A percentile compares a stretch with the other conserved stretches of the same genome.
phyloP scores from a whole-genome alignment of 2,888 invertebrate genomes.

The Lymantria dispar region DNA sequence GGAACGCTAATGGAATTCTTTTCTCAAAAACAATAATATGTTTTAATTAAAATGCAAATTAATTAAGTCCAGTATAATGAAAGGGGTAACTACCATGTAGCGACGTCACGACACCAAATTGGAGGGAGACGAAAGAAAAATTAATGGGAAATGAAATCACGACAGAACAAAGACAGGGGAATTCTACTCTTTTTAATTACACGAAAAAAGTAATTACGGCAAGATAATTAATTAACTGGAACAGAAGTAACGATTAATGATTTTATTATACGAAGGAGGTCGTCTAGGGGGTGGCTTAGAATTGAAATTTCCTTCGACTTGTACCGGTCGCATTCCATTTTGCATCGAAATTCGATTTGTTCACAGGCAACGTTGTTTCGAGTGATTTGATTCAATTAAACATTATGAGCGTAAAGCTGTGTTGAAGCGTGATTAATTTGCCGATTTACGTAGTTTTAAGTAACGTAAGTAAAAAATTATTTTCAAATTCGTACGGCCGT shows the following conservation, averaged over 20 bases:
- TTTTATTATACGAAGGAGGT: constrained; percentile 82
- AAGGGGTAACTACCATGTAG: constrained; percentile 79
- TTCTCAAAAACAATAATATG: constrained; percentile 66
- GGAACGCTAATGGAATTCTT: constrained; percentile 45
- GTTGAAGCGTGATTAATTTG: constrained; percentile 48
- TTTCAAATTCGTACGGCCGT: constrained; percentile 19
- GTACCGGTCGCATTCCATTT: constrained; percentile 54
- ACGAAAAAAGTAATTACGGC: constrained; percentile 82
- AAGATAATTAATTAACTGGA: constrained; percentile 83
- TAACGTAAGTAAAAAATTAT: constrained; percentile 28
- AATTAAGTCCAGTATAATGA: constrained; percentile 78
- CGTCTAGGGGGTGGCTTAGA: constrained; percentile 59
- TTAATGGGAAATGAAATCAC: constrained; percentile 82
- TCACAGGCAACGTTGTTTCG: constrained; percentile 56
- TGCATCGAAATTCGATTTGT: constrained; percentile 68
- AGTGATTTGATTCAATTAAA: constrained; percentile 71
- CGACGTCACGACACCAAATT: constrained; percentile 77
- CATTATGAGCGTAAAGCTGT: constrained; percentile 51
- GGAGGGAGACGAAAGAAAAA: constrained; percentile 85
- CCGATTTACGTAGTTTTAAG: constrained; percentile 34
- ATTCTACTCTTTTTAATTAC: constrained; percentile 82
- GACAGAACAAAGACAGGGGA: constrained; percentile 80
- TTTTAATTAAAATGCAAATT: constrained; percentile 80
- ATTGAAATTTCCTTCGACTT: constrained; percentile 71
- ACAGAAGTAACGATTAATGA: constrained; percentile 83